phyloP scores from a whole-genome alignment of 37 sponge, comb jelly and placozoan genomes.

The Hexactinellida sp. region DNA sequence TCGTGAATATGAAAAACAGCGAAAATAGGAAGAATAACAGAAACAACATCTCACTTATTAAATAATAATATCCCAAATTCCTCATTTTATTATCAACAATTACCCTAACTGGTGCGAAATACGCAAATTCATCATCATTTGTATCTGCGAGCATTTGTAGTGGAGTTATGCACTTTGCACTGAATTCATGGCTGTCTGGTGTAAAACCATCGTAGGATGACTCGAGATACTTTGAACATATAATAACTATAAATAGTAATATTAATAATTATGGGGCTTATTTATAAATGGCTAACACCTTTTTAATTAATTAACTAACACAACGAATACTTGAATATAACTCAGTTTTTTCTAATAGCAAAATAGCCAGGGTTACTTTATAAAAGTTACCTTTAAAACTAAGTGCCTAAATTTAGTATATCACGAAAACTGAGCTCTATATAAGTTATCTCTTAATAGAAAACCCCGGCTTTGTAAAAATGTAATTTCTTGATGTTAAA shows the following conservation, averaged over 20 bases:
- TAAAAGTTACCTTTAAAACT: no score
- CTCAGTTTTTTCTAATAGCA: no score
- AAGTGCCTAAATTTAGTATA: no score
- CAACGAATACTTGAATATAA: no score
- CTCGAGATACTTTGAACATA: not conserved
- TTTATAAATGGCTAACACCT: no score
- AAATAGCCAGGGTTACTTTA: no score
- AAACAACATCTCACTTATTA: not conserved
- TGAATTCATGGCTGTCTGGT: not conserved
- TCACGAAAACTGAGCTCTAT: no score
- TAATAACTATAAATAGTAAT: conserved; percentile 5
- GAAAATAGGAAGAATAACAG: not conserved
- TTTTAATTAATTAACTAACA: not conserved
- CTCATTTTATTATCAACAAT: conserved; percentile 8
- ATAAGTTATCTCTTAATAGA: no score
- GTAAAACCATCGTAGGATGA: not conserved
- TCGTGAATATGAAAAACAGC: not conserved
- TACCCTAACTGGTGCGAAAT: not conserved
- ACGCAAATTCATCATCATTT: not conserved
- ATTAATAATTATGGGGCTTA: no score
- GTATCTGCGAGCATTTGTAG: not conserved
- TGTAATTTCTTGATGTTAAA: no score
- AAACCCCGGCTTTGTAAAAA: no score
- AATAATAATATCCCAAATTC: not conserved
- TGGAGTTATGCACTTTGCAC: not conserved